A percentile compares a stretch with the other conserved stretches of the same genome.
Evolutionary conservation across 2,888 invertebrate genomes (phyloP).

Genomic region (Eumacrocentrus americanus): DNA sequence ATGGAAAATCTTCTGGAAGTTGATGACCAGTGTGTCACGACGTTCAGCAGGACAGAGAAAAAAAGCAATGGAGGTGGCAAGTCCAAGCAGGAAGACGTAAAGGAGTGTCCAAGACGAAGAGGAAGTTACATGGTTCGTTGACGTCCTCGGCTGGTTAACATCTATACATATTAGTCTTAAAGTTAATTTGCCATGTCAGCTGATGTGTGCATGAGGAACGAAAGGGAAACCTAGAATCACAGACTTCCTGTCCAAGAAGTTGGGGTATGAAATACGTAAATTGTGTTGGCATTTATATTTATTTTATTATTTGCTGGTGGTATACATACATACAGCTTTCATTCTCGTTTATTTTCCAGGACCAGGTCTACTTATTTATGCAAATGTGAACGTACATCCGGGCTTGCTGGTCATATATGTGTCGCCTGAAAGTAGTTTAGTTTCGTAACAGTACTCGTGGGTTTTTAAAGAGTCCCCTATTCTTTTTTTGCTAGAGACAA

Average conservation of each 20-base stretch:
- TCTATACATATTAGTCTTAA: too few relatives aligned
- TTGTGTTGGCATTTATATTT: too few relatives aligned
- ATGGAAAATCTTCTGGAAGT: conserved; percentile 72
- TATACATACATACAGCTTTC: too few relatives aligned
- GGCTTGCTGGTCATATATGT: neutral
- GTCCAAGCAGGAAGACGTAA: conserved; percentile 38
- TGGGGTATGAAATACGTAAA: too few relatives aligned
- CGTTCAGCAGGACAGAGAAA: conserved; percentile 48
- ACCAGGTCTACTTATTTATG: neutral
- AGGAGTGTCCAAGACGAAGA: conserved; percentile 45
- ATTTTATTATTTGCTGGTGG: too few relatives aligned
- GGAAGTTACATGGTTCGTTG: conserved; percentile 59
- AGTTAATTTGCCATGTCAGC: too few relatives aligned
- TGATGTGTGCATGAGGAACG: too few relatives aligned
- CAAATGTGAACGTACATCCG: neutral
- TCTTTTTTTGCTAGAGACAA: neutral
- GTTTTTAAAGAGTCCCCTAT: neutral
- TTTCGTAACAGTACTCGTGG: conserved; percentile 4
- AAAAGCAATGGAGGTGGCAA: conserved; percentile 33
- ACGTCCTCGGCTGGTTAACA: too few relatives aligned
- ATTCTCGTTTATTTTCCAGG: neutral
- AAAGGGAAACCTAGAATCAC: too few relatives aligned
- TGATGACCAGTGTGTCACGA: conserved; percentile 40
- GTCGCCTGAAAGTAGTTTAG: conserved; percentile 2
- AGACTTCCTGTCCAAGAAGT: too few relatives aligned